Base-by-base conservation (phyloP, 1,140 invertebrate species). In the Notospermus geniculatus region DNA sequence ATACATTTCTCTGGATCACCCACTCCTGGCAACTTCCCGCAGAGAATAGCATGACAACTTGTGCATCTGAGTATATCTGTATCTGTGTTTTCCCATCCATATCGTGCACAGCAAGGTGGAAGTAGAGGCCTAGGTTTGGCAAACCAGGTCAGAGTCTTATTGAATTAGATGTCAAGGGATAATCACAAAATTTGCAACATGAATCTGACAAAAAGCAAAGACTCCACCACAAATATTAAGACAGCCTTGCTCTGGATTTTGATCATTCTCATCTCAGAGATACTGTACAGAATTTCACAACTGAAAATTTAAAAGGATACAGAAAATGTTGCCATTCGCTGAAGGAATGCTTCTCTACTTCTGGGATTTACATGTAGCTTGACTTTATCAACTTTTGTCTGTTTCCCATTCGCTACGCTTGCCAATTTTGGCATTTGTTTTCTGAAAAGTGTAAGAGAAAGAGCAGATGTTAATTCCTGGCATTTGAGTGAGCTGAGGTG, bases 41-140 rank as follows among this genome's bases (percentile, higher is more conserved):
- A 68, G 1, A 77, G 43, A 23, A 68, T 57, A 4, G 67, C 65
- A 27, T 67, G 69, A 54, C 73, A 75, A 23, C 64, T 67, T 13
- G 69, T 67, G 66, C 74, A 78, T 55, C 69, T 65, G 27, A 78
- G 62, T 60, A 75, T 68, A 63, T 78, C 74, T 9, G 55, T 52
- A 4, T 75, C 72, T 2, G 60, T 58, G 56, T 76, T 78, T 59
- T 71, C 55, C 76, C 76, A 78, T 0, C 76, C 76, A 62, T 72
- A 76, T 17, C 71, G 69, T 0, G 74, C 74, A 69, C 76, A 78
- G 2, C 65, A 59, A 32, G 74, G 50, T 27, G 76, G 74, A 13
- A 66, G 71, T 17, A 76, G 57, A 22, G 70, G 68, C 25, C 43
- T 11, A 13, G 76, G 76, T 57, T 76, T 76, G 17, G 69, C 73